Evolutionary conservation across 2,113 vertebrate species (phyloP), one percentile per base, ranked within the genome.

Genomic region (Sphaerodactylus townsendi): DNA sequence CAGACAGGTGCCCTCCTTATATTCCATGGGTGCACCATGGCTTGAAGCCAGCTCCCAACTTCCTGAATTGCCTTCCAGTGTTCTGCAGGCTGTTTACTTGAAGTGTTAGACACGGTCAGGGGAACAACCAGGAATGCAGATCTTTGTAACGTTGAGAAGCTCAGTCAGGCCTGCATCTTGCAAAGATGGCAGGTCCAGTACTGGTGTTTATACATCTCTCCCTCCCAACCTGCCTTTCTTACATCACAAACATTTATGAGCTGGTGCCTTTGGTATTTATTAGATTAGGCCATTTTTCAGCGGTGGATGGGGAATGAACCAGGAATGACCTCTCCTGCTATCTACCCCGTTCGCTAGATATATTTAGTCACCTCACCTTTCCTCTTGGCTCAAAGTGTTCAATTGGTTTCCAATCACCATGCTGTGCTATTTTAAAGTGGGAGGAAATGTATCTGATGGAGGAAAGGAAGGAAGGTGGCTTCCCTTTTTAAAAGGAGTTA

Each of bases 401-500:
- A 68, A 68, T 28, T 19, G 15, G 35, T n/a, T 50, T 50, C 48
- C 48, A 85, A 79, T 2, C 74, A 73, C 10, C 71, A 75, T 73
- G 48, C 23, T 1, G 48, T 1, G 23, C 48, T 56, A 21, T 76
- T 69, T 50, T 10, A 87, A 23, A 85, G 50, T 3, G 77, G 44
- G 44, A 44, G 44, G 44, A 44, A 44, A n/a, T n/a, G 5, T 1
- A 86, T 56, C 30, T 5, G 48, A 15, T 1, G 70, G 0, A 28
- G 46, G 65, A 21, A 48, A 44, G 44, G 9, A 9, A 35, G 48
- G 72, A 50, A 74, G 21, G 78, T n/a, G 53, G 78, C 35, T 81
- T 50, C 48, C 48, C 48, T 10, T 88, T 85, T 77, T 82, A 59
- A 11, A 21, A 39, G 81, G 73, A 85, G 74, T 25, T 50, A 10